Conservation (phyloP, 2,797 vertebrate species). For the Coccyzus lansbergi region DNA sequence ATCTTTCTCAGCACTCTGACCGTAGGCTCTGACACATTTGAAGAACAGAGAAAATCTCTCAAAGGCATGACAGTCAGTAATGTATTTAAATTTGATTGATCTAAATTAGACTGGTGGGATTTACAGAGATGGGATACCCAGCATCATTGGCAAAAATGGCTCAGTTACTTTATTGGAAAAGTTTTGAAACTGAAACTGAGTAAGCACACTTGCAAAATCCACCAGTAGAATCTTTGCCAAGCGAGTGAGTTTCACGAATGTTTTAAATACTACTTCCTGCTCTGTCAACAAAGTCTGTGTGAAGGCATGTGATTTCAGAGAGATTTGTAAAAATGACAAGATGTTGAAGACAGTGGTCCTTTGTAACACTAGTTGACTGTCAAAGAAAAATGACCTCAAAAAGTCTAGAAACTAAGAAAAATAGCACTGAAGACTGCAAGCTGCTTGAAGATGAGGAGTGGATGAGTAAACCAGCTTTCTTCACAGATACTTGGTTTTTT, state of each 20-base stretch:
- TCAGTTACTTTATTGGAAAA: not conserved
- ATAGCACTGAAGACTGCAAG: not conserved
- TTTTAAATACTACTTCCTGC: constrained; percentile 8
- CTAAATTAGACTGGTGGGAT: constrained; percentile 6
- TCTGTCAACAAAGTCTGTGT: not conserved
- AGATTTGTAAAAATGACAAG: not conserved
- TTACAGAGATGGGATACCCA: constrained; percentile 15
- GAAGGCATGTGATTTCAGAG: not conserved
- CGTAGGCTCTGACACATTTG: rapidly evolving
- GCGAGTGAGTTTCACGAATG: rapidly evolving
- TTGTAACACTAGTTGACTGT: not conserved
- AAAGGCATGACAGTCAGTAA: not conserved
- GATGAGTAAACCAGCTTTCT: not conserved
- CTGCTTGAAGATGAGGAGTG: not conserved
- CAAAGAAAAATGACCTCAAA: not conserved
- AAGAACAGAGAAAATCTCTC: not conserved
- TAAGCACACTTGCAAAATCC: not conserved
- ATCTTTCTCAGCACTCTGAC: not conserved
- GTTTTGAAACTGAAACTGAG: not conserved
- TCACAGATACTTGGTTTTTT: not conserved
- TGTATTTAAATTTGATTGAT: not conserved
- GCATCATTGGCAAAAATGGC: not conserved
- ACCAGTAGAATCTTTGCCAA: not conserved
- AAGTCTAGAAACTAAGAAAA: not conserved
- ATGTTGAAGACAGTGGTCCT: not conserved